phyloP scores from a whole-genome alignment of 2,888 invertebrate species.

The Melipona bicolor region DNA sequence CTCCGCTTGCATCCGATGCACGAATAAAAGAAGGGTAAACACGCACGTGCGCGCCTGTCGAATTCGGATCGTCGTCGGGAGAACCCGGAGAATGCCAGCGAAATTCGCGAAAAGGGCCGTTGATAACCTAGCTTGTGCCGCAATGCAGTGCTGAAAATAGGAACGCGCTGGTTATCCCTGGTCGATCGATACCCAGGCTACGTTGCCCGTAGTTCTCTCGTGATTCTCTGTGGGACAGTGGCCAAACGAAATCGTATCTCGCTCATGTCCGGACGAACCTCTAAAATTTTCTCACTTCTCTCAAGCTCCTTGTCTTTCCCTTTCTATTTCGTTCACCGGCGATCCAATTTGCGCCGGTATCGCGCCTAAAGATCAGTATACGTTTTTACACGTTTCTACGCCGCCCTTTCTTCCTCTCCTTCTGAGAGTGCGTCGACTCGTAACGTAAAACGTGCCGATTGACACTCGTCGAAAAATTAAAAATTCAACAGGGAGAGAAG shows the following conservation, averaged over 20 bases:
- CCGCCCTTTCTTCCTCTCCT: not conserved
- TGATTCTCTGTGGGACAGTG: conserved; percentile 49
- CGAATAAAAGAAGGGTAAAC: too few species aligned
- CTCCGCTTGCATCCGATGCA: not conserved
- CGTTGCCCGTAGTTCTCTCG: conserved; percentile 25
- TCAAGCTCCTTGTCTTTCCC: not conserved
- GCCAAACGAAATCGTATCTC: conserved; percentile 47
- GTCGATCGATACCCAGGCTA: conserved; percentile 70
- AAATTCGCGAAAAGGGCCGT: conserved; percentile 41
- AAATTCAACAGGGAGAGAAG: too few species aligned
- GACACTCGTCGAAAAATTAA: conserved; percentile 9
- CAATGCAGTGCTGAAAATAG: conserved; percentile 79
- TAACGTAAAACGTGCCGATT: not conserved
- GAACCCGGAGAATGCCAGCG: conserved; percentile 11
- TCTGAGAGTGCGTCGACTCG: conserved; percentile 6
- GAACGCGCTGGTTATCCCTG: conserved; percentile 51
- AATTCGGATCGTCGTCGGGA: conserved; percentile 1
- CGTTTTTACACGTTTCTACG: not conserved
- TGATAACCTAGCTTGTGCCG: conserved; percentile 66
- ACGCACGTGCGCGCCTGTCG: conserved; percentile 46
- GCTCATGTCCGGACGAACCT: conserved; percentile 6
- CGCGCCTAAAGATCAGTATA: not conserved
- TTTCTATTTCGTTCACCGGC: not conserved
- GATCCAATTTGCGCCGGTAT: not conserved
- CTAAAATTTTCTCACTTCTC: conserved; percentile 6